Evolutionary conservation across 2,113 vertebrate genomes (phyloP), one percentile per base, ranked within the genome.

Genomic region (Phrynosoma blainvillii): DNA sequence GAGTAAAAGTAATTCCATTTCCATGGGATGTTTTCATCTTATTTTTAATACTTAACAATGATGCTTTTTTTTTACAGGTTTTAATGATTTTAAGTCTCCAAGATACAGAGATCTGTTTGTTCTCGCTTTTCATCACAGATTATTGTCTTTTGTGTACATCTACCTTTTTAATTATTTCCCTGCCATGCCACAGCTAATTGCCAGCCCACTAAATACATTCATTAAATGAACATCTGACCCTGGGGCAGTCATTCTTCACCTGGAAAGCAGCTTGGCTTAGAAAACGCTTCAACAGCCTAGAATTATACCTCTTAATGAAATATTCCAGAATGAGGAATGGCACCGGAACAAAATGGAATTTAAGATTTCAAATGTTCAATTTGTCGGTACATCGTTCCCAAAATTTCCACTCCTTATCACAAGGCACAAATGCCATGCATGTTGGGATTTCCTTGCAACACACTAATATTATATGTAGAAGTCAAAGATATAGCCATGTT

Each of bases 141-240:
- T 62, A 62, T n/a, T 78, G 75, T 78, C 75, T 52, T 86, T 52
- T 27, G 18, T 66, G 84, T 13, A 21, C 62, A 52, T 78, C 84
- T 66, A 74, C 40, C 52, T 62, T 65, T 85, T 76, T 30, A 76
- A 78, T 86, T 68, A 66, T 78, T 68, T 78, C 40, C 40, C 20
- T 23, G 20, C 25, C 14, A 20, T n/a, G 12, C 36, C 23, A 66
- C 4, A 25, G 74, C 74, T 85, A 66, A 77, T 77, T 77, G 74
- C 73, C 27, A 66, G 59, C 8, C n/a, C 16, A 21, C 54, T 77
- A 85, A 76, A 76, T 62, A 65, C 25, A 66, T 85, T 78, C 74
- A n/a, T 85, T 77, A 78, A 85, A 66, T 59, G 65, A 78, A 36
- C 32, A 78, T 65, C 84, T n/a, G 52, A 66, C 54, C 82, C 23